Conservation (phyloP, 2,888 invertebrate genomes). For the Cephus nigrinus region DNA sequence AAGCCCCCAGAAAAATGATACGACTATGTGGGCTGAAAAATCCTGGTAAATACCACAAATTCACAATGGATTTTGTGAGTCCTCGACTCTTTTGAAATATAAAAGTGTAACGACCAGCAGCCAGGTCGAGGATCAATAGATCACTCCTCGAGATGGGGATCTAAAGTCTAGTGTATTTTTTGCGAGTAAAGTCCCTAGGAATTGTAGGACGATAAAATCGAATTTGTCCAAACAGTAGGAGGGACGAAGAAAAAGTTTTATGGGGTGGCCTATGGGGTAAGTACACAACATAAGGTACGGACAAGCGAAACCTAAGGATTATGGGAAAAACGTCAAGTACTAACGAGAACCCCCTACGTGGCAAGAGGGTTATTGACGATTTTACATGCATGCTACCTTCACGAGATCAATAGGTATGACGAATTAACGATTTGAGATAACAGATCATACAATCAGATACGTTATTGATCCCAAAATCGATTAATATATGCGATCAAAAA, state of each 20-base stretch:
- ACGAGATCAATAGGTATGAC: too few species aligned
- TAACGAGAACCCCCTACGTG: constrained; percentile 1
- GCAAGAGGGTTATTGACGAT: too few species aligned
- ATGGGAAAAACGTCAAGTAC: not conserved
- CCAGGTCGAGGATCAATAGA: too few species aligned
- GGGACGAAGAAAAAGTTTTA: constrained; percentile 10
- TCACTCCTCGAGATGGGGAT: not conserved
- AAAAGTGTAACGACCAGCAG: constrained; percentile 1
- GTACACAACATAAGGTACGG: not conserved
- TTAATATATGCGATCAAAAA: too few species aligned
- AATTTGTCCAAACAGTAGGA: constrained; percentile 52
- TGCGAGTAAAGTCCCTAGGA: not conserved
- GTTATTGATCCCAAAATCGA: too few species aligned
- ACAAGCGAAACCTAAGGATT: not conserved
- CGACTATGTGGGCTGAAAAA: not conserved
- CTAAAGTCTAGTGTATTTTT: not conserved
- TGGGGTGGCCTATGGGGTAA: not conserved
- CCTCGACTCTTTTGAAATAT: not conserved
- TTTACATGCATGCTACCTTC: too few species aligned
- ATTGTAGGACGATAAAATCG: constrained; percentile 45
- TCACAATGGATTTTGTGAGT: not conserved
- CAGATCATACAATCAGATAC: too few species aligned
- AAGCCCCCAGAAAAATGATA: not conserved
- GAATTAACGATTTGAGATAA: too few species aligned
- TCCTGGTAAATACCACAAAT: not conserved